Evolutionary conservation across 2,797 vertebrate genomes (phyloP), one percentile per base, ranked within the genome.

Genomic region (Intellagama lesueurii): DNA sequence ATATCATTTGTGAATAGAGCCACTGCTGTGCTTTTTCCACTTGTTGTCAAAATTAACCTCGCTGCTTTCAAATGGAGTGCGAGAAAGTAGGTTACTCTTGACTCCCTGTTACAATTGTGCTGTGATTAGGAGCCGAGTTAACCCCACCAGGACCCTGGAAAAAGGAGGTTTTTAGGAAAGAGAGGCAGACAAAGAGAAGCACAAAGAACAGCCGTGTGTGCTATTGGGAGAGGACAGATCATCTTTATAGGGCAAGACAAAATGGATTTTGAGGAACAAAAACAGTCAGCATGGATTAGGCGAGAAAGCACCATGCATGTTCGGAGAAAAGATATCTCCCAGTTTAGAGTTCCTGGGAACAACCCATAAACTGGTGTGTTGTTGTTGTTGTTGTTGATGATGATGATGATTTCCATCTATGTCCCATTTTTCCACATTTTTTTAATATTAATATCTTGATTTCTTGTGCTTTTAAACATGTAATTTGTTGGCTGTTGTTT

Each of bases 1-100:
- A 77, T 35, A 88, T 90, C 83, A 90, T 90, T 94, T 6, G 87
- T 93, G 92, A 93, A 91, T 92, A 88, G 89, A 93, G 85, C 89
- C 87, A 56, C 93, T 47, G 94, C 91, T 92, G 94, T 1, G 28
- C 19, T 35, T 28, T 35, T 94, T 92, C 95, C 93, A 96, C 96
- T 97, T 96, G 93, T 95, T 96, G 95, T 95, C 87, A 86, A 92
- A 95, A 97, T 96, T 94, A 96, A 94, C 92, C 91, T 94, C 93
- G 91, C 89, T 95, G 60, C 90, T 90, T 92, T 92, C 86, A 87
- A 80, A 95, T 94, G 88, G 89, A 91, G 90, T 81, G 56, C 83
- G 56, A 93, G 93, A 95, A 96, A 95, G 91, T 93, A 95, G 95
- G 94, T 94, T 94, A 93, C 94, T 94, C 92, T 88, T 82, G 95